Conservation (phyloP, 2,113 vertebrate genomes). For the Rhineura floridana region DNA sequence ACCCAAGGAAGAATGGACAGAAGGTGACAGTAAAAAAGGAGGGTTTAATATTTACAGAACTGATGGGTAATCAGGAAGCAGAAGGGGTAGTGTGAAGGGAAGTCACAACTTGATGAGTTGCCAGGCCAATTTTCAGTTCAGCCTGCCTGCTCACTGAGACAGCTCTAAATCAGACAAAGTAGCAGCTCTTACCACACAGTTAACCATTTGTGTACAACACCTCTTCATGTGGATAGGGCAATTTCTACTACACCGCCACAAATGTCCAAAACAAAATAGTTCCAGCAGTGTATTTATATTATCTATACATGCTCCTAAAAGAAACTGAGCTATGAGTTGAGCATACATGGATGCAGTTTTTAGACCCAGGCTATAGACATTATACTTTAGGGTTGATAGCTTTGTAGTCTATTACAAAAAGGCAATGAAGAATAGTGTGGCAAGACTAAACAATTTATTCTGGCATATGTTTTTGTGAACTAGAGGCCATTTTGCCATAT, state of each 20-base stretch:
- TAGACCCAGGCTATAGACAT: neutral
- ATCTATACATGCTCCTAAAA: neutral
- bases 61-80: neutral
- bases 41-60: neutral
- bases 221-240: neutral
- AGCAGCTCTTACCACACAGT: neutral
- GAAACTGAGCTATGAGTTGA: neutral
- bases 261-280: neutral
- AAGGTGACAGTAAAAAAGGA: neutral
- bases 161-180: neutral
- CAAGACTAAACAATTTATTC: neutral
- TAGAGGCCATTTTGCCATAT: neutral
- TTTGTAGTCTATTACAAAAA: neutral
- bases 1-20: accelerated
- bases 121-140: neutral
- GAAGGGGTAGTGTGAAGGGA: neutral
- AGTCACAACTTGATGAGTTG: neutral
- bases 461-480: neutral
- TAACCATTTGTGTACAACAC: neutral
- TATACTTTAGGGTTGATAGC: neutral
- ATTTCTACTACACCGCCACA: neutral
- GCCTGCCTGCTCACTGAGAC: neutral
- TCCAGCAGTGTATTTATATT: neutral
- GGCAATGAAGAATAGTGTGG: neutral
- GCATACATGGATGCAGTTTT: too few species aligned